Base-by-base conservation (phyloP, 2,888 invertebrate genomes). In the Polydrusus cervinus region DNA sequence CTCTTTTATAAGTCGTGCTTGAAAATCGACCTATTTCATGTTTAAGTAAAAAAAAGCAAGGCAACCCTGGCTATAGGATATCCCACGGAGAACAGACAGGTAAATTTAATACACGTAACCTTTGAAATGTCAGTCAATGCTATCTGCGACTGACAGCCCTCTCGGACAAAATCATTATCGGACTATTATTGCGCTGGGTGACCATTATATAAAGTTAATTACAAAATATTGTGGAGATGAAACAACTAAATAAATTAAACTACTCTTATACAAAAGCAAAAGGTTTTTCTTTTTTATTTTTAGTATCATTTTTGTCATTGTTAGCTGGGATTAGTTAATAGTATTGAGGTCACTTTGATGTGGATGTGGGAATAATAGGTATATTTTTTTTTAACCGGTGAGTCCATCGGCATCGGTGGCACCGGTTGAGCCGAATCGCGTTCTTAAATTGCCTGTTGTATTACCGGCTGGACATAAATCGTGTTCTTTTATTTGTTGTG, bases 91-190 rank as follows among this genome's bases (percentile, higher is more conserved):
- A 40, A 14, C 66, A 14, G 70, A 49, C 74, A 77, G 77, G 74
- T 75, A 72, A 75, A 75, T 72, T 71, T 66, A 77, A 75, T 74
- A 77, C 67, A 74, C 74, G 66, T 72, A 69, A 75, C 74, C 74
- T 77, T 74, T 77, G 74, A 75, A 69, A 74, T 45, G 77, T 75
- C 69, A 57, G 72, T 77, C 77, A 77, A 62, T 66, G 61, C 67
- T 77, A 77, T 71, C 75, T 77, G 77, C 53, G 5, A 20, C 43
- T 69, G 77, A 77, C 77, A 77, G 71, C 75, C 53, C 74, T 71
- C 71, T 75, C 75, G 68, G 71, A 65, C 74, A 69, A 71, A 77
- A 71, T 77, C 71, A 73, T 77, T 71, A 77, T 75, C 77, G 68
- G 68, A 65, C 47, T 69, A 72, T 71, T 72, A 74, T 66, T 67